Base-by-base conservation (phyloP, 2,797 vertebrate genomes). In the Scarus forsteni region DNA sequence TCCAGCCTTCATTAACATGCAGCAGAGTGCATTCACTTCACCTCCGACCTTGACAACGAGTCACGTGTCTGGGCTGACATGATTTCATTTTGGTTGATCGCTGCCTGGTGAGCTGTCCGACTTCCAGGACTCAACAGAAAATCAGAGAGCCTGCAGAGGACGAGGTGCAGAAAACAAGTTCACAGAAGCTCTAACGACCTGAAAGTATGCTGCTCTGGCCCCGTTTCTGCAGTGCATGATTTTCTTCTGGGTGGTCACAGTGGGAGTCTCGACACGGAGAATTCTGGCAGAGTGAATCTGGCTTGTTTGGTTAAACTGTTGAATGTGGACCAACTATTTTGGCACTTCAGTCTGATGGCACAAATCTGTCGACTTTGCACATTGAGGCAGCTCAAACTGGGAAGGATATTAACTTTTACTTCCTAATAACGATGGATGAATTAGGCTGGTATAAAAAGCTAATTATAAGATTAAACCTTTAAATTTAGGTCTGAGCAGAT, bases 11-110 rank as follows among this genome's bases (percentile, higher is more conserved):
- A 4, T 72, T 75, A 70, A 68, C 46, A 54, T 42, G 18, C 27
- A 50, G 59, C 44, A 64, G 66, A 70, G 60, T 62, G 50, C 59
- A 63, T 43, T 73, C 68, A 56, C 57, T 75, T 68, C 67, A 85
- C 65, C 80, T 15, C 19, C 48, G 55, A 85, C 64, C 77, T 34
- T 9, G 7, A 49, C 42, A 69, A 73, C 71, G 73, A 74, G 72
- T 60, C 50, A 19, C 49, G 27, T 7, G 49, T 51, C 19, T 51
- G 50, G 8, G 7, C 48, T 53, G 36, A 71, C 66, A 52, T 45
- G 70, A 74, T 77, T 75, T 82, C 1, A 61, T 75, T 77, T 79
- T 70, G 34, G 35, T 43, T 1, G 0, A 71, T 36, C 7, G 0
- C 48, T 27, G 40, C 39, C 11, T 42, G 1, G 60, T 57, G 73